Evolutionary conservation across 2,113 vertebrate species (phyloP).

Genomic region (Anoura caudifer): DNA sequence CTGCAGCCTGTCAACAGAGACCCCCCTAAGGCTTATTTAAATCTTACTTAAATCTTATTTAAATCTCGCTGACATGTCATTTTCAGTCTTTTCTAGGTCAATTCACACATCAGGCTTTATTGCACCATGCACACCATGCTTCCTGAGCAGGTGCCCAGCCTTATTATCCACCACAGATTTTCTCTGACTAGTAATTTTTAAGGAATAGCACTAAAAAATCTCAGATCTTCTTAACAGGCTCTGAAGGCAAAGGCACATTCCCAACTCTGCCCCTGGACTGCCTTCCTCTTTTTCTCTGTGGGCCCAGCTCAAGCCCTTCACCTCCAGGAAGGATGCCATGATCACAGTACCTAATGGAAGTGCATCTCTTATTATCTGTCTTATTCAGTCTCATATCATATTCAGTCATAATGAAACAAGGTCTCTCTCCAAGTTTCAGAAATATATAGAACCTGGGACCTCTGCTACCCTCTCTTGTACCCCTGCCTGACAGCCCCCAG

Average conservation of each 20-base stretch:
- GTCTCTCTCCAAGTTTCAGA: neutral
- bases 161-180: neutral
- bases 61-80: neutral
- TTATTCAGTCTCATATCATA: neutral
- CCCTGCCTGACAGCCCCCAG: neutral
- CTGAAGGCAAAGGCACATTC: neutral
- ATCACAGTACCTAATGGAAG: neutral
- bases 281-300: neutral
- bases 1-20: accelerated
- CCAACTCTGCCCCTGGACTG: neutral
- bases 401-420: neutral
- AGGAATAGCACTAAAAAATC: neutral
- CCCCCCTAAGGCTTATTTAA: neutral
- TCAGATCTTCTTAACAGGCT: neutral
- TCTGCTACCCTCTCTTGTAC: neutral
- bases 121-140: neutral
- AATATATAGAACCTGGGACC: neutral
- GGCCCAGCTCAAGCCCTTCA: neutral
- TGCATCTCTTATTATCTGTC: neutral
- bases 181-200: neutral
- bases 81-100: neutral
- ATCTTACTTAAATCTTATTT: neutral
- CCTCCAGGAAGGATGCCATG: neutral
- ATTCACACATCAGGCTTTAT: neutral
- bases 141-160: neutral